Base-by-base conservation (phyloP, 2,113 vertebrate genomes). In the Strigops habroptila region DNA sequence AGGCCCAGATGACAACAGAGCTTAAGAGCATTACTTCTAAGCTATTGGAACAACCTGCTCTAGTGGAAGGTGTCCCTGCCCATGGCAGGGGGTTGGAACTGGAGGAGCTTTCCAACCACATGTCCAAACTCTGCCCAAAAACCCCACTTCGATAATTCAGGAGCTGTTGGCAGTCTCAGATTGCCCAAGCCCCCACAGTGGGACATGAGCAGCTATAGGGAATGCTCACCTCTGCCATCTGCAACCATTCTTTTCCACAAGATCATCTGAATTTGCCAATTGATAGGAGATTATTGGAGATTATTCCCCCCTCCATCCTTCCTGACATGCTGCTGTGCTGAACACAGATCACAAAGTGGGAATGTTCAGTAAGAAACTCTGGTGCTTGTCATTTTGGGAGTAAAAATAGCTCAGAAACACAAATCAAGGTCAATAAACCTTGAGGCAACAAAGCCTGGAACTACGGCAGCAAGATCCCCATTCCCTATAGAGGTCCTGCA, bases 401-500 rank as follows among this genome's bases (percentile, higher is more conserved):
- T 2, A 9, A 53, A 73, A 78, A 5, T 4, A 59, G 15, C 30
- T 63, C 14, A 25, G 37, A n/a, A 73, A 37, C 1, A 3, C 6
- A 8, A 59, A 21, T 5, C 10, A 43, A 70, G 18, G 2, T 10
- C 25, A 15, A 35, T 6, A 35, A 91, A 44, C 11, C 13, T 13
- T 1, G 41, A 41, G 48, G 48, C 14, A 41, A 3, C 3, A 25
- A 4, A 65, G 33, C 18, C 8, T 27, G 31, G 57, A 48, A 41
- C 1, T 3, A 22, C 2, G 18, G 3, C 43, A 28, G 41, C 0
- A 1, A 35, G 24, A 11, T 63, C 28, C 71, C 71, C 3, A 0
- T 5, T 67, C 17, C 74, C 37, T 0, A 1, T 0, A 4, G 60
- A 7, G n/a, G 11, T 8, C 2, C 28, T 7, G 18, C 9, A 10